Percentiles rank a stretch among this genome's conserved stretches.
phyloP scores from a whole-genome alignment of 2,888 invertebrate genomes.

The Dione juno region DNA sequence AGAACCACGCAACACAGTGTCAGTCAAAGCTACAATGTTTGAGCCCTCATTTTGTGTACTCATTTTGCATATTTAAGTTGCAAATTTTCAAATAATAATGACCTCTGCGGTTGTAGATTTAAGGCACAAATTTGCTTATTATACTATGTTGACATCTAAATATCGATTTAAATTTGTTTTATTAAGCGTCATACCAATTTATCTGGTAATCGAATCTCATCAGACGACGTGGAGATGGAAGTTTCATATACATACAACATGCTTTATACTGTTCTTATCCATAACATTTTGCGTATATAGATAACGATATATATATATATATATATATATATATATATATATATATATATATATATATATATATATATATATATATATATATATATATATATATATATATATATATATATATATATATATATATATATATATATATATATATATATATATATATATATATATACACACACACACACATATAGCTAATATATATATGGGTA shows the following conservation, averaged over 20 bases:
- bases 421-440: no score
- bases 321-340: no score
- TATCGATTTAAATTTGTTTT: conserved; percentile 22
- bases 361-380: no score
- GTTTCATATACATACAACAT: neutral
- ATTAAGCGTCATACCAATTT: neutral
- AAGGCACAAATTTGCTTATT: neutral
- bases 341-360: no score
- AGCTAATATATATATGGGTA: no score
- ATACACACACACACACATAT: no score
- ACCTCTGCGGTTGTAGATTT: neutral
- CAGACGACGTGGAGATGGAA: neutral
- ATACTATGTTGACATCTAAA: conserved; percentile 7
- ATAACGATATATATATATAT: no score
- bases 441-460: no score
- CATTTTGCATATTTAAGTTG: neutral
- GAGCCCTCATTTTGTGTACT: conserved; percentile 2
- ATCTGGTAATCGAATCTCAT: conserved; percentile 21
- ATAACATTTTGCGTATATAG: no score
- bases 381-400: no score
- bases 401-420: no score
- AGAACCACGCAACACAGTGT: neutral
- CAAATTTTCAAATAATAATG: neutral
- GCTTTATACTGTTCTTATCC: no score
- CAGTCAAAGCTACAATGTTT: conserved; percentile 2